A percentile compares a stretch with the other conserved stretches of the same genome.
Conservation (phyloP, 2,113 vertebrate genomes). For the Nematolebias whitei region DNA sequence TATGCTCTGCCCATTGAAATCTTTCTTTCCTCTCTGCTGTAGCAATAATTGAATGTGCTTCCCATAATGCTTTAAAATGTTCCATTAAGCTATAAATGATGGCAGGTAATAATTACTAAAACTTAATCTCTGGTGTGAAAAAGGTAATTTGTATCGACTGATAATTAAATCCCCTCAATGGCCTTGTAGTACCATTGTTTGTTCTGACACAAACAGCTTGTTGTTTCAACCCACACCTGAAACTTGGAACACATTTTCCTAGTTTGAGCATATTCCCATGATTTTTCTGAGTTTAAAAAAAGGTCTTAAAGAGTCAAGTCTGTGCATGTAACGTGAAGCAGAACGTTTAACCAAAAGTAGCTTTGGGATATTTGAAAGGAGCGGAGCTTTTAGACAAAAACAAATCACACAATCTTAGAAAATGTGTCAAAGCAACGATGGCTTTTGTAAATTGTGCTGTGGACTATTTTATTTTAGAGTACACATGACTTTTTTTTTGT, state of each 20-base stretch:
- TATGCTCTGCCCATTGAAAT: constrained; percentile 33
- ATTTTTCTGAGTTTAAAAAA: constrained; percentile 21
- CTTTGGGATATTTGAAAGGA: constrained; percentile 21
- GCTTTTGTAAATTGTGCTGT: no score
- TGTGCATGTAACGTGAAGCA: constrained; percentile 43
- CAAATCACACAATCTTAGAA: constrained; percentile 14
- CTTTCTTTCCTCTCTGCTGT: constrained; percentile 18
- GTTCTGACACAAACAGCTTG: constrained; percentile 27
- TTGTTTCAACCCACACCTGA: constrained; percentile 30
- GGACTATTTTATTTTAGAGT: no score
- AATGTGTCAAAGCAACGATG: constrained; percentile 3
- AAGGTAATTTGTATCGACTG: constrained; percentile 53
- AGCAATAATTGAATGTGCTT: constrained; percentile 45
- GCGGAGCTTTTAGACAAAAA: constrained; percentile 17
- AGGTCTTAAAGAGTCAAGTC: constrained; percentile 41
- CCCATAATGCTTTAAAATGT: constrained; percentile 42
- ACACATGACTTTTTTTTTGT: no score
- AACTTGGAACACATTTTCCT: background rate
- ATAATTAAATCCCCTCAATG: constrained; percentile 47
- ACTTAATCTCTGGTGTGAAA: constrained; percentile 27
- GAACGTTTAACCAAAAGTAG: constrained; percentile 17
- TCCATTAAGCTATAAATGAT: constrained; percentile 49
- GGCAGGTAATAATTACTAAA: constrained; percentile 54
- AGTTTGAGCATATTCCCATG: constrained; percentile 10
- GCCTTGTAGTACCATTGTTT: constrained; percentile 41